Percentiles rank a stretch among this genome's conserved stretches.
These are phyloP conservation scores for Noctua comes DNA, from an alignment of 2,888 invertebrate species.

Conservation along the genomic window DNA sequence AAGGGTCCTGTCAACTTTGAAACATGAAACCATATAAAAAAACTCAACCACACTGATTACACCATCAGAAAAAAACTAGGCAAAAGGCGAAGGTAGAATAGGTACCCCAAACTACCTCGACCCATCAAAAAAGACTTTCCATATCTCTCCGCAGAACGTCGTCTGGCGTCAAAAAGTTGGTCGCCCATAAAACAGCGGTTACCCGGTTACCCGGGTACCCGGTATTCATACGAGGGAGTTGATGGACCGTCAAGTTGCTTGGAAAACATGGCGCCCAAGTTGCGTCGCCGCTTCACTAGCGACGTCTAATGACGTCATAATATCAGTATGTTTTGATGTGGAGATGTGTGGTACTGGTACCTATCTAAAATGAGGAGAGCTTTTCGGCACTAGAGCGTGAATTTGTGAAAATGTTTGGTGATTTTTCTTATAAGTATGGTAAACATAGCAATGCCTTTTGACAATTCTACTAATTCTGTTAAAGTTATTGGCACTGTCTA, in stretches of 20 bases:
- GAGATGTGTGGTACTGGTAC: constrained; percentile 7
- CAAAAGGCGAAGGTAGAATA: constrained; percentile 13
- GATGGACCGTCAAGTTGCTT: constrained; percentile 59
- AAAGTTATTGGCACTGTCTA: not conserved
- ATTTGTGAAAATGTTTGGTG: constrained; percentile 3
- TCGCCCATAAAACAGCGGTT: constrained; percentile 65
- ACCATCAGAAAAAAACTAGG: constrained; percentile 12
- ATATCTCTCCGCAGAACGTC: constrained; percentile 36
- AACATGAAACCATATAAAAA: not conserved
- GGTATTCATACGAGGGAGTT: constrained; percentile 66
- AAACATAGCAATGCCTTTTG: not conserved
- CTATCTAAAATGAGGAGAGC: constrained; percentile 6
- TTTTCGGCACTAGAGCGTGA: constrained; percentile 4
- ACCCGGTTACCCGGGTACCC: constrained; percentile 54
- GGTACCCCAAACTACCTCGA: constrained; percentile 1
- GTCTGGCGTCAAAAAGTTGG: constrained; percentile 70
- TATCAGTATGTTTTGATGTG: constrained; percentile 46
- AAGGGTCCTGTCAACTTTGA: not conserved
- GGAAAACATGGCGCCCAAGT: constrained; percentile 59
- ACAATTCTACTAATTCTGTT: not conserved
- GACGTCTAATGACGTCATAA: constrained; percentile 53
- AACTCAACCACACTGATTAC: not conserved
- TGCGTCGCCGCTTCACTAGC: constrained; percentile 43
- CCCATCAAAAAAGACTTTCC: constrained; percentile 52
- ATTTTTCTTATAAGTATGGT: not conserved